A percentile compares a stretch with the other conserved stretches of the same genome.
phyloP scores from a whole-genome alignment of 2,888 invertebrate genomes.

The Idaea biselata region DNA sequence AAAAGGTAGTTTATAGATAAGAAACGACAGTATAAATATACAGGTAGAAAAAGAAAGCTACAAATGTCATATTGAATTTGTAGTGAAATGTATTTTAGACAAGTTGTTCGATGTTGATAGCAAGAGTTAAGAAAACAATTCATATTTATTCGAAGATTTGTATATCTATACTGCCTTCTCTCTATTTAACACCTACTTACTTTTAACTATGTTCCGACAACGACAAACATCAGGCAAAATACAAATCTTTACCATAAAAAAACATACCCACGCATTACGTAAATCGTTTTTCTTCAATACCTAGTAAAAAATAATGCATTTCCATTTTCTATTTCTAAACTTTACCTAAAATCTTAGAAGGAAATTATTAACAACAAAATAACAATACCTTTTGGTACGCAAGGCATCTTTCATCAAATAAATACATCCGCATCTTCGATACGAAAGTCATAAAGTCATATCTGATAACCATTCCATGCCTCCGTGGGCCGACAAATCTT shows the following conservation, averaged over 20 bases:
- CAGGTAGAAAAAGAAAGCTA: too few relatives aligned
- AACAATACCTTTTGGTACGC: slow-evolving; percentile 5
- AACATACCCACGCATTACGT: not conserved
- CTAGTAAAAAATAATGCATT: not conserved
- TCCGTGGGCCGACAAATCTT: slow-evolving; percentile 47
- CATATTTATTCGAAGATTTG: too few relatives aligned
- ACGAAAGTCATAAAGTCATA: slow-evolving; percentile 34
- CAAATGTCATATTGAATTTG: too few relatives aligned
- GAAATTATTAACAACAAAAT: not conserved
- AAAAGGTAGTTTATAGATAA: too few relatives aligned
- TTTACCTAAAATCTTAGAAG: not conserved
- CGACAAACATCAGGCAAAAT: not conserved
- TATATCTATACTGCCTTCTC: too few relatives aligned
- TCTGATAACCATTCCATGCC: slow-evolving; percentile 36
- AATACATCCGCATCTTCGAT: slow-evolving; percentile 29
- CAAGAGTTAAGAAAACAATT: too few relatives aligned
- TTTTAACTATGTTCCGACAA: not conserved
- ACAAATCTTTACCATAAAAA: not conserved
- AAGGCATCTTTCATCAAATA: slow-evolving; percentile 28
- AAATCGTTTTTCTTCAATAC: not conserved
- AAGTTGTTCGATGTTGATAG: too few relatives aligned
- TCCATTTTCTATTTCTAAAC: not conserved
- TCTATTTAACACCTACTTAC: not conserved
- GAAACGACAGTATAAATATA: too few relatives aligned
- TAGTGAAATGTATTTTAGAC: too few relatives aligned